Base-by-base conservation (phyloP, 2,888 invertebrate genomes). In the Parnassius mnemosyne region DNA sequence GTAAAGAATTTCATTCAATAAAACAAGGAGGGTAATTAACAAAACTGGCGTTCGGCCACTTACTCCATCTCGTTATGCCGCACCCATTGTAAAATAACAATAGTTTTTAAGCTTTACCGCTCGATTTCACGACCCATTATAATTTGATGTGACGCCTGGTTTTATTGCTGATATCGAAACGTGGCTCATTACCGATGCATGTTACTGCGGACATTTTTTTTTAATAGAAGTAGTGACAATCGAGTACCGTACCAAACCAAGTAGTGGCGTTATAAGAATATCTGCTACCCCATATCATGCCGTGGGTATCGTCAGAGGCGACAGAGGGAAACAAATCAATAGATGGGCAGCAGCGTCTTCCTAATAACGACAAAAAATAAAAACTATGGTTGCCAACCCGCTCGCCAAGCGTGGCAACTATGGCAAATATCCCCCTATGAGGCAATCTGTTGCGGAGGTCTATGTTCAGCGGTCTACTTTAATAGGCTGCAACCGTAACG, bases 61-160 rank as follows among this genome's bases (percentile, higher is more conserved):
- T 47, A 57, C 13, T 34, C 20, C 49, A 34, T 43, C 55, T 43
- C 47, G 55, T 59, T 52, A 63, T 60, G 25, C 41, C 25, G 55
- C 47, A 10, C 25, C 13, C 10, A 57, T 53, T 56, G 57, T 57
- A 60, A 64, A 64, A 57, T 56, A 11, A 25, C 41, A 49, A 55
- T 59, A 59, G 55, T 44, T 59, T 44, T 16, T 49, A 57, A 43
- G 50, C 25, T 34, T 47, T 53, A 41, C 2, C 25, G 53, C 11
- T 13, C 49, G 25, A 47, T 53, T 57, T 57, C 47, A 46, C 47
- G 52, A 43, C 25, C 47, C 13, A 16, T 25, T 20, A 16, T 46
- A 55, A 55, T 59, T 51, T 20, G 51, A 51, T n/a, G 54, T 58
- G 49, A 63, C 53, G 10, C 13, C 13, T 50, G 41, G 59, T 51